Conservation (phyloP, 2,113 vertebrate species). For the Oncorhynchus kisutch region DNA sequence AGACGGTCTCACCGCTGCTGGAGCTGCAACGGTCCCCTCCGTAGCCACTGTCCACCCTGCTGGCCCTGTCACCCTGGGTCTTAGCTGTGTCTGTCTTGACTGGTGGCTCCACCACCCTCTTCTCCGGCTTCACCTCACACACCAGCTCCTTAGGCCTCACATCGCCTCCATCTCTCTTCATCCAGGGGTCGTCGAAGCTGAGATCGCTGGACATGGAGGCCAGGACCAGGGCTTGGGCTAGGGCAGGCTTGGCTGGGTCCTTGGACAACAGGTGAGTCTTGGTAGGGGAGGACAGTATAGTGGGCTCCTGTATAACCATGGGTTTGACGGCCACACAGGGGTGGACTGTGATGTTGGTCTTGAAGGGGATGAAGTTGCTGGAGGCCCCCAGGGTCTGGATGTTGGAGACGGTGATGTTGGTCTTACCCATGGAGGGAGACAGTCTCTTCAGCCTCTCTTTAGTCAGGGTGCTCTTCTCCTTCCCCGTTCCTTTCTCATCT, state of each 20-base stretch:
- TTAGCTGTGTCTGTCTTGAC: conserved; percentile 52
- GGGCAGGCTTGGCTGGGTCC: conserved; percentile 54
- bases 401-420: conserved; percentile 81
- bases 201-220: conserved; percentile 73
- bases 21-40: conserved; percentile 50
- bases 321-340: conserved; percentile 84
- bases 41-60: conserved; percentile 5
- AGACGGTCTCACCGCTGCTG: conserved; percentile 74
- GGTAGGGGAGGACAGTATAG: conserved; percentile 40
- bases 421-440: conserved; percentile 81
- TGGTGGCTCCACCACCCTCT: conserved; percentile 55
- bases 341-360: conserved; percentile 80
- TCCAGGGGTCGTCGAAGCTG: conserved; percentile 92
- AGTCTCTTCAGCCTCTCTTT: conserved; percentile 79
- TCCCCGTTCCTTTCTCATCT: conserved; percentile 49
- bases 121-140: conserved; percentile 65
- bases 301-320: conserved; percentile 71
- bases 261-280: conserved; percentile 56
- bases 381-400: conserved; percentile 67
- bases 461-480: conserved; percentile 62
- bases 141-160: conserved; percentile 25
- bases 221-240: conserved; percentile 24
- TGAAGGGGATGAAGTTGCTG: conserved; percentile 81
- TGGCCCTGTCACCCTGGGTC: conserved; percentile 44
- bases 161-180: conserved; percentile 82